Percentiles rank a stretch among this genome's conserved stretches.
Evolutionary conservation across 2,797 vertebrate genomes (phyloP).

Genomic region (Lepilemur septentrionalis): DNA sequence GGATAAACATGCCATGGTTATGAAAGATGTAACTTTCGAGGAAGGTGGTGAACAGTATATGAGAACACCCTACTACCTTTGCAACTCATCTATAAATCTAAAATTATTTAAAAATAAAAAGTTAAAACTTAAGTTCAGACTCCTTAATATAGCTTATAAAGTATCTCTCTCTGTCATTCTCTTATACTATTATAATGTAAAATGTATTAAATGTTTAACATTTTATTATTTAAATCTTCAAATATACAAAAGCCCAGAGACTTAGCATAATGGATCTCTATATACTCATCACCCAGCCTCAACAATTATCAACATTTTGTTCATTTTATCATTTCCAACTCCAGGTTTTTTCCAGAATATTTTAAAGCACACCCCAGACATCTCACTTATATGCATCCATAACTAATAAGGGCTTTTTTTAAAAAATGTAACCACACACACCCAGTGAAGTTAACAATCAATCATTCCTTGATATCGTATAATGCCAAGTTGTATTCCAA

Average conservation of each 20-base stretch:
- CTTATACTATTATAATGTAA: not conserved
- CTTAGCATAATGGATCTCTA: not conserved
- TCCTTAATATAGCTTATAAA: not conserved
- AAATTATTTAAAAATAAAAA: conserved; percentile 12
- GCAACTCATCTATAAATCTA: not conserved
- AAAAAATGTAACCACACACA: not conserved
- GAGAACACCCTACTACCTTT: not conserved
- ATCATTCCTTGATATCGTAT: not conserved
- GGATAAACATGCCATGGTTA: not conserved
- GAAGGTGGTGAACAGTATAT: not conserved
- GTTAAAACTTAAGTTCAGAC: not conserved
- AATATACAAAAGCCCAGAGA: not conserved
- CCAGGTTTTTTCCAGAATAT: not conserved
- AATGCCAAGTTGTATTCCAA: not conserved
- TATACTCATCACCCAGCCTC: not conserved
- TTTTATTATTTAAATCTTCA: conserved; percentile 13
- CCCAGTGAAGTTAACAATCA: not conserved
- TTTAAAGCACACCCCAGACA: not conserved
- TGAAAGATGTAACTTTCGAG: not conserved
- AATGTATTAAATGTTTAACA: not conserved
- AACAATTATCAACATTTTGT: not conserved
- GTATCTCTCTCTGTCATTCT: not conserved
- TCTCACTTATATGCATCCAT: not conserved
- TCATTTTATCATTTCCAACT: not conserved
- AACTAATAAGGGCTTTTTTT: not conserved